phyloP scores from a whole-genome alignment of 1,140 invertebrate species.

The Ceratoteleas bidentatus region DNA sequence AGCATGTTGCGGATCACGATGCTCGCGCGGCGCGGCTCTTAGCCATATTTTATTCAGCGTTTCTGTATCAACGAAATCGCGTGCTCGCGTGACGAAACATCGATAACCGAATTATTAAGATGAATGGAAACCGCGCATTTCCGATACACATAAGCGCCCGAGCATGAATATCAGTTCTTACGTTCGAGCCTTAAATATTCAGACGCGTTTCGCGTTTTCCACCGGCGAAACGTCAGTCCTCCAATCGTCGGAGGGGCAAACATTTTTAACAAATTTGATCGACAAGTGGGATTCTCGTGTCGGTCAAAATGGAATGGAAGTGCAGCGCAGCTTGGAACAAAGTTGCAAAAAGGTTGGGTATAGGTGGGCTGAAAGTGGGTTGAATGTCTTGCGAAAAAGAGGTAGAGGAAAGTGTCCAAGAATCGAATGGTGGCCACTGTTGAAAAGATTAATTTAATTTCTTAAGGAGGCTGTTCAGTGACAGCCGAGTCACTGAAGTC shows the following conservation, averaged over 20 bases:
- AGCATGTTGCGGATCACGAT: slow-evolving; percentile 34
- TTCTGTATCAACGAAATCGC: slow-evolving; percentile 48
- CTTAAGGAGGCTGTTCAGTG: too few relatives aligned
- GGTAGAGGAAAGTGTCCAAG: too few relatives aligned
- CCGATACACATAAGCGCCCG: slow-evolving; percentile 21
- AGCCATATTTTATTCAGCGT: slow-evolving; percentile 56
- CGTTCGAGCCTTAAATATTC: slow-evolving; percentile 24
- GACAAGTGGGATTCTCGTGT: not conserved
- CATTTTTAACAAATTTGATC: slow-evolving; percentile 23
- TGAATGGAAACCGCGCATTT: slow-evolving; percentile 44
- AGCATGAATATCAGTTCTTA: slow-evolving; percentile 38
- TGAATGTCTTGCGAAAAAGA: too few relatives aligned
- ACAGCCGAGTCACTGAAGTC: too few relatives aligned
- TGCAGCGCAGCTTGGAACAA: not conserved
- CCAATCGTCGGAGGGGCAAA: slow-evolving; percentile 7
- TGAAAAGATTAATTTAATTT: too few relatives aligned
- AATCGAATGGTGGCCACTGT: too few relatives aligned
- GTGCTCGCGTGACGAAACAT: slow-evolving; percentile 14
- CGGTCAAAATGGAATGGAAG: not conserved
- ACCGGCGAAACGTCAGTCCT: slow-evolving; percentile 25
- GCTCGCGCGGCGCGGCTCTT: slow-evolving; percentile 14
- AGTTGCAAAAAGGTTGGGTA: too few relatives aligned
- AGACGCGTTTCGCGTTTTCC: slow-evolving; percentile 8
- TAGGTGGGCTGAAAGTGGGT: too few relatives aligned
- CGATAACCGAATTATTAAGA: slow-evolving; percentile 61